These are phyloP conservation scores for Paradisaea rubra DNA, from an alignment of 2,113 vertebrate genomes.

Conservation along the genomic window DNA sequence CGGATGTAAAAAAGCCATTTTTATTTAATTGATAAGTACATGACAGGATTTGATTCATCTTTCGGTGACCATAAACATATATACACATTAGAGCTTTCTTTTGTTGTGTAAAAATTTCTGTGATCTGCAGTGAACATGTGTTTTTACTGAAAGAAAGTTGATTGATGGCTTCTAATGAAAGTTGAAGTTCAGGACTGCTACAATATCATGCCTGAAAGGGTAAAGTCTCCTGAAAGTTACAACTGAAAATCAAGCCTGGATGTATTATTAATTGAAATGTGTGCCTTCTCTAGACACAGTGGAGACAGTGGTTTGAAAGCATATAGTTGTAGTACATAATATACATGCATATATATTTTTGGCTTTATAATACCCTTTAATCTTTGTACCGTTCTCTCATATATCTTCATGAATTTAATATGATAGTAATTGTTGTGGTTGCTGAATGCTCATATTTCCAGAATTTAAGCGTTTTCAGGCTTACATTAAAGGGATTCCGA, in stretches of 20 bases:
- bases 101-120: background rate
- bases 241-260: slow-evolving; percentile 26
- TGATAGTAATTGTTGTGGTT: slow-evolving; percentile 46
- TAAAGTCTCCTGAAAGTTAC: slow-evolving; percentile 32
- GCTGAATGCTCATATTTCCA: slow-evolving; percentile 1
- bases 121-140: slow-evolving; percentile 36
- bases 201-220: slow-evolving; percentile 35
- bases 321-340: background rate
- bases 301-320: slow-evolving; percentile 67
- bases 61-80: background rate
- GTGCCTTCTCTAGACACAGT: slow-evolving; percentile 44
- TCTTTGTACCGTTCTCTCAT: slow-evolving; percentile 36
- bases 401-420: slow-evolving; percentile 42
- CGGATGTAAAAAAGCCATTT: background rate
- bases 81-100: background rate
- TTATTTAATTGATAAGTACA: background rate
- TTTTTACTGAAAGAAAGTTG: slow-evolving; percentile 40
- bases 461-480: background rate
- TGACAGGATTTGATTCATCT: background rate
- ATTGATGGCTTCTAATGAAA: slow-evolving; percentile 52
- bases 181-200: slow-evolving; percentile 13
- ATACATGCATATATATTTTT: slow-evolving; percentile 27
- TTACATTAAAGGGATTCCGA: background rate
- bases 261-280: slow-evolving; percentile 56
- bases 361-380: slow-evolving; percentile 56